Base-by-base conservation (phyloP, 2,888 invertebrate species). In the Dicyrtoma fusca region DNA sequence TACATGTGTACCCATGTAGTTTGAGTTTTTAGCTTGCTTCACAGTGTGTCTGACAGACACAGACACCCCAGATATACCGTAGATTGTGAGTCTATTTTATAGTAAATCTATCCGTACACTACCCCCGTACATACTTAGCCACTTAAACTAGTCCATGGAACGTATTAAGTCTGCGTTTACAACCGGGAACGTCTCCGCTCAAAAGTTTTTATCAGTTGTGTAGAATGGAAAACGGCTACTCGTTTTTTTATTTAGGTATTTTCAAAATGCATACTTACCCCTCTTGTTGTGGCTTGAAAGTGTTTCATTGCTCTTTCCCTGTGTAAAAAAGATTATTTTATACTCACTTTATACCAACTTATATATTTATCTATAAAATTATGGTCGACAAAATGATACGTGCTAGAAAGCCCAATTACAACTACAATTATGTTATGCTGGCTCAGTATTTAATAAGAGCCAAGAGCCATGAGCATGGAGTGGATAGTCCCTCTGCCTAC, bases 361-460 rank as follows among this genome's bases (percentile, higher is more conserved):
- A 25, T 57, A 57, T 57, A 25, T 57, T 57, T 57, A 57, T 57
- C 57, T 57, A 14, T 57, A 13, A n/a, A 23, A 21, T 34, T 34
- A 34, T 34, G 34, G 34, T 34, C 34, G 26, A 66, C 34, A 66
- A 66, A 66, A 66, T 66, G 66, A 66, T 66, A 66, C 66, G 66
- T 66, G 66, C 66, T 53, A 51, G 53, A 34, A 42, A 42, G 66
- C 11, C 66, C 66, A 66, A 66, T 66, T 66, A 66, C 66, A 66
- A 42, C 42, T 42, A 66, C 53, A 53, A 66, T 66, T 66, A 66
- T 66, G 53, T 34, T 66, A 19, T 21, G 21, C 66, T 49, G 53
- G 34, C 66, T 42, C 53, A 53, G 53, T 66, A 53, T 66, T 66
- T 53, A 66, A 66, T 61, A 61, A 19, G 61, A 61, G 61, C 42